Evolutionary conservation across 2,888 invertebrate species (phyloP), one percentile per base, ranked within the genome.

Genomic region (Heliconius hortense): DNA sequence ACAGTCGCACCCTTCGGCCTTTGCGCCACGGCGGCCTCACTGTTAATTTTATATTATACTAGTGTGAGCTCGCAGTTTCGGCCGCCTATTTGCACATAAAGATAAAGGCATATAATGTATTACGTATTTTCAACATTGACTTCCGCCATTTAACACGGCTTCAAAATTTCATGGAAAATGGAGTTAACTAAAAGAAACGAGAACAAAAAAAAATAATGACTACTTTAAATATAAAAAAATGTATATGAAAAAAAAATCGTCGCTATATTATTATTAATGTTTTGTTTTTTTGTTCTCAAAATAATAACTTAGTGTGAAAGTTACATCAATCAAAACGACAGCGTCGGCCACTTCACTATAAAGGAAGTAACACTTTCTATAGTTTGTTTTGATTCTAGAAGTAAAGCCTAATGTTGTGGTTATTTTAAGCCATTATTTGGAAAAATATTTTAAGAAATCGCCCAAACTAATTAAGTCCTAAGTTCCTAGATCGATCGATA

Each of bases 231-330:
- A 60, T 60, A 60, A 18, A 56, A n/a, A n/a, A n/a, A n/a, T n/a
- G n/a, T n/a, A n/a, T 13, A 24, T 60, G 11, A 59, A 24, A 59
- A 21, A 53, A 21, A 24, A 7, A 59, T 13, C 26, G 1, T 60
- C 11, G 35, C 35, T 35, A 48, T 28, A n/a, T 59, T 31, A 62
- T 71, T 71, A 28, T 43, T 28, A 72, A 53, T 31, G 21, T n/a
- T 31, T n/a, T 31, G 26, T 64, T 39, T 66, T 28, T 56, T 43
- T 68, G 26, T 48, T 31, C 21, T 56, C 18, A 5, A 68, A 68
- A 68, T 56, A 13, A n/a, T 28, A 56, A 69, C 4, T 66, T 43
- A 69, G 69, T 31, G 56, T 56, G 69, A 69, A 68, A 68, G 68
- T 31, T 13, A 68, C 69, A 69, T 69, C 69, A 56, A 69, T 69